Percentiles rank a stretch among this genome's conserved stretches.
Conservation (phyloP, 23 tunicate species). For the Ascidia mentula region DNA sequence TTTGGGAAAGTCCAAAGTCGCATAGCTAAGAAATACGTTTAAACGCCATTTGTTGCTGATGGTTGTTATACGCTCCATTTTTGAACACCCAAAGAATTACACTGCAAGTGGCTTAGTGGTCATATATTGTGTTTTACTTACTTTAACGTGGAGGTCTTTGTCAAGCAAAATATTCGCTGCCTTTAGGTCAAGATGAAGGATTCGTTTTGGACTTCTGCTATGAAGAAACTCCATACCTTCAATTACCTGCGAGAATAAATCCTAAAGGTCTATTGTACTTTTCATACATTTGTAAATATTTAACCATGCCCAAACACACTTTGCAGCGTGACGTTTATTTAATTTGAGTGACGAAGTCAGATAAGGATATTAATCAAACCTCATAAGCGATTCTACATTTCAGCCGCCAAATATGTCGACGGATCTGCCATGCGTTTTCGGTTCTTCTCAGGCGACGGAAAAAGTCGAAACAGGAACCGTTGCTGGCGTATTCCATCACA, state of each 20-base stretch:
- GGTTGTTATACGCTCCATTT: too few species aligned
- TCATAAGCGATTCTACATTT: background rate
- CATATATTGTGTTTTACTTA: too few species aligned
- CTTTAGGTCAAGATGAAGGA: conserved; percentile 26
- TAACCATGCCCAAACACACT: too few species aligned
- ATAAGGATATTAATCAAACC: background rate
- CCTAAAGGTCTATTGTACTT: too few species aligned
- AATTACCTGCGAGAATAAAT: background rate
- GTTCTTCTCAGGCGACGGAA: background rate
- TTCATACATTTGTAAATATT: too few species aligned
- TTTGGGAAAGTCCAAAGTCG: conserved; percentile 33
- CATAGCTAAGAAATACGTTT: too few species aligned
- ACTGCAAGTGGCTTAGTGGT: too few species aligned
- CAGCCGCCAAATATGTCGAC: background rate
- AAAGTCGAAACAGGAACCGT: conserved; percentile 8
- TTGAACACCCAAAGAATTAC: too few species aligned
- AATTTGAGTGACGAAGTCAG: too few species aligned
- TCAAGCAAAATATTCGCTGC: conserved; percentile 19
- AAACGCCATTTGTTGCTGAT: too few species aligned
- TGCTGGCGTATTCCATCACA: conserved; percentile 5
- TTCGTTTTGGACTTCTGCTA: background rate
- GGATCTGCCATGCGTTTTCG: background rate
- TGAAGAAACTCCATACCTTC: background rate
- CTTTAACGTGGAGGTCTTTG: conserved; percentile 12
- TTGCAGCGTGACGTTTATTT: too few species aligned